These are phyloP conservation scores for Antechinus flavipes DNA, from an alignment of 2,113 vertebrate genomes.

Conservation along the genomic window DNA sequence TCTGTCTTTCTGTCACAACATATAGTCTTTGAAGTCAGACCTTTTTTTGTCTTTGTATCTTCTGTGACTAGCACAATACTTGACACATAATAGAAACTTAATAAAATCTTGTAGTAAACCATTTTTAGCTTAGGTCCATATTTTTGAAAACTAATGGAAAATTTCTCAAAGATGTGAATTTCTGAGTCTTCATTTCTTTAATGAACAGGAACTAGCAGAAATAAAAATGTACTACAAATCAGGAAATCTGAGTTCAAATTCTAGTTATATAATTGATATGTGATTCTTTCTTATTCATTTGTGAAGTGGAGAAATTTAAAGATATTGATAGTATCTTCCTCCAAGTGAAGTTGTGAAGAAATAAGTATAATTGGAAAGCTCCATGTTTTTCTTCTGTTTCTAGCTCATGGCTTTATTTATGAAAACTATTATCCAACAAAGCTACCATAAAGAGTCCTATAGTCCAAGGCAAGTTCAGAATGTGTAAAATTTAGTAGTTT, in stretches of 20 bases:
- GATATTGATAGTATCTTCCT: neutral
- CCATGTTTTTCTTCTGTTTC: neutral
- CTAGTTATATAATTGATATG: neutral
- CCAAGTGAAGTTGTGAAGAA: neutral
- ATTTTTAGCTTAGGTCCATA: neutral
- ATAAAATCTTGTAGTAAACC: neutral
- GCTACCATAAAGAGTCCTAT: neutral
- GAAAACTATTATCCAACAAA: neutral
- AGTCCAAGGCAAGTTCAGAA: neutral
- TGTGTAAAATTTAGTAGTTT: neutral
- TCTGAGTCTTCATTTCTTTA: neutral
- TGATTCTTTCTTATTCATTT: neutral
- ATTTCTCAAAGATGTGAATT: neutral
- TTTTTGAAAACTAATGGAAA: neutral
- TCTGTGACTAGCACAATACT: neutral
- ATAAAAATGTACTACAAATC: neutral
- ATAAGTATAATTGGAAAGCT: neutral
- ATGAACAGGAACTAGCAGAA: neutral
- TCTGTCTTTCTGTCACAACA: neutral
- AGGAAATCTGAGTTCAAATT: neutral
- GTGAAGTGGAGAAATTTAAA: neutral
- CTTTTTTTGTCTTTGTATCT: neutral
- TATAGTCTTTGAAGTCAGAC: neutral
- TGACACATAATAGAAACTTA: too few relatives aligned
- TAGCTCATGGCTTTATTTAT: neutral